Evolutionary conservation across 2,113 vertebrate species (phyloP), one percentile per base, ranked within the genome.

Genomic region (Aegotheles bennettii): DNA sequence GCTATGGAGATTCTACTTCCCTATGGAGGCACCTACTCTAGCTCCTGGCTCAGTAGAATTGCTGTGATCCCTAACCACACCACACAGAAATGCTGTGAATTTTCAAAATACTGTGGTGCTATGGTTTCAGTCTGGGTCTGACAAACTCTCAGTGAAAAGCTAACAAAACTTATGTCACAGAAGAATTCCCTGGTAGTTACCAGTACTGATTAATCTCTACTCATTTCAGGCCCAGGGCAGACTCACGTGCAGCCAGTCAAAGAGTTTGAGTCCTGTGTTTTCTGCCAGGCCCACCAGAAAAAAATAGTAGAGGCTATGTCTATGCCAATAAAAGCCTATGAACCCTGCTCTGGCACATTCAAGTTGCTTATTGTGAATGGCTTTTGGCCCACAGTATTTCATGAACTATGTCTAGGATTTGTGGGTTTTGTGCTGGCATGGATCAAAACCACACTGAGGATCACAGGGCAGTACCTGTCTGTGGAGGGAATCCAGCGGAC

Each of bases 1-100:
- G 4, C 7, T 48, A 31, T 33, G 16, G 16, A n/a, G 13, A 19
- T 8, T 73, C 31, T 29, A 3, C 8, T 3, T 51, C 35, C 28
- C 14, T 45, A 11, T 2, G 13, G 2, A 1, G 47, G 6, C 0
- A 0, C 10, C 5, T 21, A 4, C 6, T 16, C 9, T 31, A 68
- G 54, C 7, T 73, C 13, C 40, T 61, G 29, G 4, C 11, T 81
- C 0, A 0, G 6, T 16, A 35, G 5, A 42, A 3, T 11, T 57
- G 17, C 10, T 73, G 12, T 28, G n/a, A 61, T 43, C 14, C 16
- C 7, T 67, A 15, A 11, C 14, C 16, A 53, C 15, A 64, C 5
- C 13, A 47, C 3, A 1, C 13, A 61, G 36, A 74, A 73, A 51
- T 1, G 1, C 13, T 12, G 15, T 20, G 19, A 84, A 64, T 45